Conservation (phyloP, 1,140 invertebrate genomes). For the Mamestra configurata region DNA sequence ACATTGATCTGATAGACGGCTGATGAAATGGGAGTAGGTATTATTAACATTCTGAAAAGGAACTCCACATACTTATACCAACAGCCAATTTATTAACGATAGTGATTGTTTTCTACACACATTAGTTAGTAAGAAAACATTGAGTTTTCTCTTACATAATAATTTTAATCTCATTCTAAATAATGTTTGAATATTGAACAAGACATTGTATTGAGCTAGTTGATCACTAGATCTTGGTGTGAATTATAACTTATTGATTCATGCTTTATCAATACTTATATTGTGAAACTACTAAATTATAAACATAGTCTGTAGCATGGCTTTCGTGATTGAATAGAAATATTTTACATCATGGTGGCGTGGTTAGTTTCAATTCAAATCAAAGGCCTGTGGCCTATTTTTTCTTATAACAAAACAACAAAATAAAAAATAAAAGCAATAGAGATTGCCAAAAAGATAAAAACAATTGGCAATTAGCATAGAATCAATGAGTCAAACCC, state of each 20-base stretch:
- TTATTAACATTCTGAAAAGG: no score
- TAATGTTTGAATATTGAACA: neutral
- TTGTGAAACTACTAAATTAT: no score
- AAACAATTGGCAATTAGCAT: conserved; percentile 33
- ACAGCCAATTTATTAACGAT: no score
- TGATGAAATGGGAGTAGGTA: neutral
- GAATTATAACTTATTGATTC: no score
- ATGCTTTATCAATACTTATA: no score
- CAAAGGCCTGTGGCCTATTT: neutral
- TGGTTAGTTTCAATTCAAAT: no score
- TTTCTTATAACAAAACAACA: neutral
- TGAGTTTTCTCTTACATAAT: neutral
- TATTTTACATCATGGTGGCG: no score
- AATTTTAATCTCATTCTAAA: neutral
- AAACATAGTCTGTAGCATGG: no score
- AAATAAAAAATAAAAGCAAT: neutral
- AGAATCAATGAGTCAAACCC: conserved; percentile 51
- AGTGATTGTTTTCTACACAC: neutral
- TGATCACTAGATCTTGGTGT: no score
- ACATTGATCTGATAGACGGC: neutral
- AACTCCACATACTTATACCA: no score
- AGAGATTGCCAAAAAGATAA: conserved; percentile 4
- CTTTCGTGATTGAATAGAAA: no score
- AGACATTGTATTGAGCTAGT: no score
- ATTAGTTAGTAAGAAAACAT: neutral